Base-by-base conservation (phyloP, 2,797 vertebrate genomes). In the Tenualosa ilisha region DNA sequence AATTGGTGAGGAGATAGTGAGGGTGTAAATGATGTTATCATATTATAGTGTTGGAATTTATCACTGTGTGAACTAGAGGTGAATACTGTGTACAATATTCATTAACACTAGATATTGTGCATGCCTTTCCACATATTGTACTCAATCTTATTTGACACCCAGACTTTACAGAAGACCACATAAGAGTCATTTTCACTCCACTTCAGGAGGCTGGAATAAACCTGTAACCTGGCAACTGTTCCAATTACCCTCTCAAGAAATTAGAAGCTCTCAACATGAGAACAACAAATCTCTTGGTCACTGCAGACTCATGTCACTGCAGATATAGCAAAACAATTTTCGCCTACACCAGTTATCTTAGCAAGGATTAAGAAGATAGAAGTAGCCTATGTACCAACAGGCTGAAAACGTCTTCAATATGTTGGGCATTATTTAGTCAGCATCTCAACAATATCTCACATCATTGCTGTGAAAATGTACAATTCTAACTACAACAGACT, bases 181-280 rank as follows among this genome's bases (percentile, higher is more conserved):
- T 63, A 63, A n/a, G 5, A 2, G n/a, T 63, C 22, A 63, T 11
- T 24, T 63, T 63, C 8, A 63, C 59, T 63, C 59, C 22, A 24
- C 59, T 24, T 63, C 8, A 24, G 9, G n/a, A n/a, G 11, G 22
- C 22, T 63, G n/a, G 22, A 5, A 63, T 24, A 7, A 24, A 24
- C 24, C 59, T 63, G 59, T 63, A 63, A 63, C 59, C 59, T 63
- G 59, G 59, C 59, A 63, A 63, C 59, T 63, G 59, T n/a, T 63
- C n/a, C 59, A 24, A 63, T 63, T 63, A 56, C 54, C 54, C 54
- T 17, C 3, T 20, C 3, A 56, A 56, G 59, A 63, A 63, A 63
- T 63, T 11, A 63, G n/a, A 63, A n/a, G 7, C 59, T 63, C n/a
- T 24, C 6, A 63, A 63, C n/a, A 6, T 24, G n/a, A 61, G 59